Evolutionary conservation across 2,888 invertebrate species (phyloP).

Genomic region (Lochmaea crataegi): DNA sequence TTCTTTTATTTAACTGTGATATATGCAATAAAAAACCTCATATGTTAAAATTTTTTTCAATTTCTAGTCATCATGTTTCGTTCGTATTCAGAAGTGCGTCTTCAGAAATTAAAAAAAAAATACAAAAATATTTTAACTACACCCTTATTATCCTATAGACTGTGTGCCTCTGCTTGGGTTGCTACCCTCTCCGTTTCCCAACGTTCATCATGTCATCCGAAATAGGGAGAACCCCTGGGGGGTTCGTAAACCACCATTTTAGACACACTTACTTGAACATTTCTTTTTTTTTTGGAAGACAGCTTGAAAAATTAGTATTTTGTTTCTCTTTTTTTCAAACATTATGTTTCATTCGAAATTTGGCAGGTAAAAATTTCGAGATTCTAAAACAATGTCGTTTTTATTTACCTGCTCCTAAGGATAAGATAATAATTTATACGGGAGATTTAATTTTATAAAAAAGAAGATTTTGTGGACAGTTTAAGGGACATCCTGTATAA

Average conservation of each 20-base stretch:
- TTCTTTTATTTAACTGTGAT: no score
- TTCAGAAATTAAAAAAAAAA: not conserved
- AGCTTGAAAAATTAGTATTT: constrained; percentile 34
- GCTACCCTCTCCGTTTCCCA: constrained; percentile 18
- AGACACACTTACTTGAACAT: constrained; percentile 28
- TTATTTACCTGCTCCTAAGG: constrained; percentile 3
- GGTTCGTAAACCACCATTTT: constrained; percentile 29
- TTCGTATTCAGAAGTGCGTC: no score
- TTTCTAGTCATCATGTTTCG: no score
- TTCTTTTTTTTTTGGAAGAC: constrained; percentile 27
- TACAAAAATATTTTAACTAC: not conserved
- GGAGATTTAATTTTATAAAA: no score
- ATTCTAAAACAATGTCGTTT: constrained; percentile 17
- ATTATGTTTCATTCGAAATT: constrained; percentile 8
- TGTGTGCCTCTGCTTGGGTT: constrained; percentile 19
- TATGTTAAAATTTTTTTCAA: no score
- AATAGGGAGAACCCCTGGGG: constrained; percentile 29
- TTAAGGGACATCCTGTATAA: no score
- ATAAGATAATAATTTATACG: not conserved
- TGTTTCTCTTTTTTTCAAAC: constrained; percentile 19
- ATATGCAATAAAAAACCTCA: no score
- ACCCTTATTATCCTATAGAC: not conserved
- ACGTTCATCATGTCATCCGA: constrained; percentile 45
- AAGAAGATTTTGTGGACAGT: no score
- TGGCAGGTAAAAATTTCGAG: constrained; percentile 31